phyloP scores from a whole-genome alignment of 1,140 invertebrate species.

The Elymnias hypermnestra region DNA sequence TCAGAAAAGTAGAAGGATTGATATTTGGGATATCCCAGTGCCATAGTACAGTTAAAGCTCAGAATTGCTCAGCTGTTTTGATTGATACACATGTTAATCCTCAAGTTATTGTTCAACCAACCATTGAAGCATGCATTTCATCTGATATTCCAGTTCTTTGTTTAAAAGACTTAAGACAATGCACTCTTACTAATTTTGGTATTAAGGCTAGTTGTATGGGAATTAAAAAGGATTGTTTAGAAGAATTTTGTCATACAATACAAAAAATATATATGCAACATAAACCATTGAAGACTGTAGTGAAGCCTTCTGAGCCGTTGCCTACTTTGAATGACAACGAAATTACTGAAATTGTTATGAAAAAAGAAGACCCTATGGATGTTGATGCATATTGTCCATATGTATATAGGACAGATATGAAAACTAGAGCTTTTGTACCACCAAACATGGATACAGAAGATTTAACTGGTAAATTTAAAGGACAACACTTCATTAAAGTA shows the following conservation, averaged over 20 bases:
- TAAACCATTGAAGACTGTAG: neutral
- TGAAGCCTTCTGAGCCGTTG: neutral
- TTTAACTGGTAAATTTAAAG: conserved; percentile 33
- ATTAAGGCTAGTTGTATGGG: conserved; percentile 53
- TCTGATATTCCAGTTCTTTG: conserved; percentile 39
- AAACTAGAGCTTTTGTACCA: conserved; percentile 52
- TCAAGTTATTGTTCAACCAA: conserved; percentile 42
- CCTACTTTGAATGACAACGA: conserved; percentile 6
- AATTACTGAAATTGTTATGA: conserved; percentile 7
- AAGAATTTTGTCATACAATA: conserved; percentile 29
- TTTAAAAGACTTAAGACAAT: conserved; percentile 35
- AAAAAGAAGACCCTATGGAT: conserved; percentile 14
- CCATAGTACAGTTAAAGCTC: conserved; percentile 24
- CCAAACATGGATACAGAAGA: conserved; percentile 13
- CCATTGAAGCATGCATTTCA: conserved; percentile 37
- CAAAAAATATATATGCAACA: conserved; percentile 28
- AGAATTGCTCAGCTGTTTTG: conserved; percentile 36
- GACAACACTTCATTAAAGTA: conserved; percentile 54
- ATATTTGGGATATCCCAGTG: conserved; percentile 53
- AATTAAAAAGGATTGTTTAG: conserved; percentile 29
- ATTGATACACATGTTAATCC: conserved; percentile 52
- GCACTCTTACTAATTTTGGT: conserved; percentile 37
- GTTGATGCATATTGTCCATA: conserved; percentile 29
- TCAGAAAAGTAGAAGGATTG: conserved; percentile 48
- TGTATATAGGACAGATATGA: conserved; percentile 47